Evolutionary conservation across 2,113 vertebrate species (phyloP).

Genomic region (Montifringilla adamsi): DNA sequence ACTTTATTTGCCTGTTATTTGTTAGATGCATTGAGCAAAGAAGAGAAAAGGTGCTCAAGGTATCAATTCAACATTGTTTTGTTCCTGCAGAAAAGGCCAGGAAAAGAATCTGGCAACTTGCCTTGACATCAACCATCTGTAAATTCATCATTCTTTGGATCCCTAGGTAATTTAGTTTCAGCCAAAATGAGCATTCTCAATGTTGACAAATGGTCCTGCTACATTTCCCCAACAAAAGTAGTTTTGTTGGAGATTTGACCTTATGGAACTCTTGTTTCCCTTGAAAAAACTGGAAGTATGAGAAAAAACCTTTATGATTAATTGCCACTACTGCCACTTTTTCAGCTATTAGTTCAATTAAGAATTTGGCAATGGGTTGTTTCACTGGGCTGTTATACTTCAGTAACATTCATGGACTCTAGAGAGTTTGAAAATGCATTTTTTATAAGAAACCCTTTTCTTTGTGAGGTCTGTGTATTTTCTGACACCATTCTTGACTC

Average conservation of each 20-base stretch:
- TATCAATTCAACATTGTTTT: slow-evolving; percentile 12
- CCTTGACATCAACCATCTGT: slow-evolving; percentile 51
- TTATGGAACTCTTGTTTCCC: slow-evolving; percentile 1
- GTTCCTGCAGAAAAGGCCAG: not conserved
- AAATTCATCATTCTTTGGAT: slow-evolving; percentile 58
- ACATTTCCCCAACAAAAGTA: slow-evolving; percentile 37
- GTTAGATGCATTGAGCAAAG: not conserved
- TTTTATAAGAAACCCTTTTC: not conserved
- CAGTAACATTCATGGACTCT: not conserved
- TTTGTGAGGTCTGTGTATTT: not conserved
- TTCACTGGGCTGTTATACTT: not conserved
- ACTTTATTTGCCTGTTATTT: not conserved
- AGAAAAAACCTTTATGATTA: not conserved
- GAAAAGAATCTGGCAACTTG: slow-evolving; percentile 46
- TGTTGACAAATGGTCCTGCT: slow-evolving; percentile 49
- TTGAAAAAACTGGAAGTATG: not conserved
- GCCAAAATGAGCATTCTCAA: slow-evolving; percentile 41
- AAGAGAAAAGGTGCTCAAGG: not conserved
- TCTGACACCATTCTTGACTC: not conserved
- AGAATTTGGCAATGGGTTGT: not conserved
- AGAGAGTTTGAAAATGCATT: not conserved
- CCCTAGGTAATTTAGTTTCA: slow-evolving; percentile 43
- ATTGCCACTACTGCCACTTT: not conserved
- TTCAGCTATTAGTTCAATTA: slow-evolving; percentile 1
- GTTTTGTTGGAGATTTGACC: slow-evolving; percentile 42